Evolutionary conservation across 2,113 vertebrate species (phyloP).

Genomic region (Synchiropus splendidus): DNA sequence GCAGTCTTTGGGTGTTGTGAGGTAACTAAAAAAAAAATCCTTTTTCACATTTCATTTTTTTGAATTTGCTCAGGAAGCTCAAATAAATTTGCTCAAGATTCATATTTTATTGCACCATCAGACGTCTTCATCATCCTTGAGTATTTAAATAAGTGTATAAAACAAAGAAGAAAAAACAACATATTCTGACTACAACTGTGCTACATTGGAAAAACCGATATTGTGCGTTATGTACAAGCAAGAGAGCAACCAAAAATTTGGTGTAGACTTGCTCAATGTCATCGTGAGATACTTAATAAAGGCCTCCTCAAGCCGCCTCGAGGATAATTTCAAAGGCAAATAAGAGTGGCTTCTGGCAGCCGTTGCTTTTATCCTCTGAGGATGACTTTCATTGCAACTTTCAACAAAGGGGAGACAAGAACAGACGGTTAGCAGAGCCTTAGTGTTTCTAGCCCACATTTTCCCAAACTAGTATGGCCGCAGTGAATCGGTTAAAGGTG

Average conservation of each 20-base stretch:
- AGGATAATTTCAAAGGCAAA: neutral
- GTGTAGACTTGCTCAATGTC: constrained; percentile 27
- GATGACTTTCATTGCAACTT: too few species aligned
- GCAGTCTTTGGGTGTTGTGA: too few species aligned
- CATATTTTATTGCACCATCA: constrained; percentile 6
- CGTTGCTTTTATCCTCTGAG: neutral
- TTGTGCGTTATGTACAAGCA: constrained; percentile 50
- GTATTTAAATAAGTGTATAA: constrained; percentile 41
- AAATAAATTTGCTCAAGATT: constrained; percentile 1
- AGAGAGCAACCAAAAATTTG: constrained; percentile 37
- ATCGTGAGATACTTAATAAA: constrained; percentile 21
- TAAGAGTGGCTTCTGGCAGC: constrained; percentile 2
- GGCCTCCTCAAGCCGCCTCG: neutral
- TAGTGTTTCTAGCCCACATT: too few species aligned
- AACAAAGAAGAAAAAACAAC: constrained; percentile 1
- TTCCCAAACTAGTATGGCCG: too few species aligned
- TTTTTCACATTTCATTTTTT: neutral
- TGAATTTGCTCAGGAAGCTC: neutral
- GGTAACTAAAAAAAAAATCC: too few species aligned
- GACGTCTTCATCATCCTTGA: constrained; percentile 1
- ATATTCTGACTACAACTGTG: constrained; percentile 1
- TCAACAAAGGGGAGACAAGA: too few species aligned
- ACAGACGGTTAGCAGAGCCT: too few species aligned
- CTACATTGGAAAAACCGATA: constrained; percentile 28
- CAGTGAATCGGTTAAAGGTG: too few species aligned